Evolutionary conservation across 1,140 invertebrate species (phyloP), one percentile per base, ranked within the genome.

Genomic region (Branchinecta lynchi): DNA sequence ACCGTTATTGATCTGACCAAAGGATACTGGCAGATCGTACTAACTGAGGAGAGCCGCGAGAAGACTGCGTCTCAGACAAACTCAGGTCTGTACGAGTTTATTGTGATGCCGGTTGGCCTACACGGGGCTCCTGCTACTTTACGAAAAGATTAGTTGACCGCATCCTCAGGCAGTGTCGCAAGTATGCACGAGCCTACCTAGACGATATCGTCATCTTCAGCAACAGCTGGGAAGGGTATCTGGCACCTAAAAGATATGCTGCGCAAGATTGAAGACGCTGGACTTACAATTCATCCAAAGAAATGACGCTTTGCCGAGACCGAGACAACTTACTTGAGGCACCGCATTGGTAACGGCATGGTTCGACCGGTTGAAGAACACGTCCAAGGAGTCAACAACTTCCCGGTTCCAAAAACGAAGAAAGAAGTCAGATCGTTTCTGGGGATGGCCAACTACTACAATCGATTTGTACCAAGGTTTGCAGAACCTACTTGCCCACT

Each of bases 401-500:
- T 51, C n/a, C 46, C 46, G n/a, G 46, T 9, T 51, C 46, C 46
- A 9, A 9, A 9, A 9, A 51, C 46, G n/a, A 72, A 75, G 68
- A 70, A 73, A 0, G 70, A 72, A 7, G 76, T 77, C 46, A 68
- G 74, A 9, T 65, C 70, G 45, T 65, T 67, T 77, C 3, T 51
- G 9, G 46, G 46, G 9, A 51, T 51, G 9, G n/a, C 46, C n/a
- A 74, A 75, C 0, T 82, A 77, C 73, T 80, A 80, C 69, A 70
- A 77, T 20, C 60, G 76, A 6, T 79, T 80, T 65, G 75, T 80
- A 8, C 70, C 72, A 7, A 75, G 78, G 60, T 79, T 76, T 71
- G 66, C 75, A 0, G 66, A 71, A 12, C 68, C 77, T 15, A 71
- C 75, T 8, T 66, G 69, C 0, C 77, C 77, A 43, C 67, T 79